Base-by-base conservation (phyloP, 2,888 invertebrate genomes). In the Acanthacorydalis orientalis region DNA sequence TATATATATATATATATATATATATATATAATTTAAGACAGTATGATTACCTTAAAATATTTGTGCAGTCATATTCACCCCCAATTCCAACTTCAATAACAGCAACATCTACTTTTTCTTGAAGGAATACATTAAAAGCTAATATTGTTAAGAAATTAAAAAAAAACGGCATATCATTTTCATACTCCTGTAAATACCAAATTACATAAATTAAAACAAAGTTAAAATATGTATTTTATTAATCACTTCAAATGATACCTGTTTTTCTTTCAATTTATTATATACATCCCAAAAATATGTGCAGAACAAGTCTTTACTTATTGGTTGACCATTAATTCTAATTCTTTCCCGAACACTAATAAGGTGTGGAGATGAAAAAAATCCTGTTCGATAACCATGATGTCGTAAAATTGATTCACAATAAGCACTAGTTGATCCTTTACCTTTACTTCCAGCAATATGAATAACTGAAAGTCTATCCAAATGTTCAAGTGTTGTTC, bases 61-160 rank as follows among this genome's bases (percentile, higher is more conserved):
- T 99, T 1, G 98, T 99, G 57, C 83, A 84, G 65, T 99, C 98
- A 53, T 81, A 80, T 58, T 84, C 77, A 0, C 98, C 98, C 0
- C 98, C 98, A 54, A 99, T 92, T 33, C 98, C 98, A 32, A 97
- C 97, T 70, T 99, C 98, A 11, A 98, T 63, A 38, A 99, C 78
- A 0, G 88, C 90, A 1, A 93, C 96, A 63, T 97, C 92, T 9
- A 93, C 81, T 53, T 83, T 76, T 63, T 90, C 84, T 16, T 77
- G 73, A 1, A 89, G 57, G 67, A 98, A 98, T 33, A 93, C 74
- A 60, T 90, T 78, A 59, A 90, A 85, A 11, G 92, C 88, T 72
- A 98, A 68, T 48, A 96, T 74, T 0, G 96, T 97, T 12, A 98
- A 69, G 63, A 97, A 97, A 51, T 84, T 80, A 68, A 98, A 98